Conservation (phyloP, 2,888 invertebrate species). For the Taphrorychus bicolor region DNA sequence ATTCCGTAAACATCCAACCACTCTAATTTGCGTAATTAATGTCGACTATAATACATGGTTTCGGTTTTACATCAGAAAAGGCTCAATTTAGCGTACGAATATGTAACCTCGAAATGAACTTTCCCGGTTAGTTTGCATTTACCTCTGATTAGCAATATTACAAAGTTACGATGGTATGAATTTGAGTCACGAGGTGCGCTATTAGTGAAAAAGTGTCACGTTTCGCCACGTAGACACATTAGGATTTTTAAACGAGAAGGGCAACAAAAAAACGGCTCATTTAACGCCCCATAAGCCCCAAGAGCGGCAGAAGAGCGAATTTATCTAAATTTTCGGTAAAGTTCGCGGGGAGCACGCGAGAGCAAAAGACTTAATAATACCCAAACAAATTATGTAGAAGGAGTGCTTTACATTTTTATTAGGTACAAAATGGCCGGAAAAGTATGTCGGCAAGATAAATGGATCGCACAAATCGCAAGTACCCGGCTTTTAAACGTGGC, state of each 20-base stretch:
- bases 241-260: slow-evolving; percentile 3
- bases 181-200: not conserved
- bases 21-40: slow-evolving; percentile 41
- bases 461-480: slow-evolving; percentile 47
- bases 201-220: slow-evolving; percentile 1
- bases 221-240: not conserved
- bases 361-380: slow-evolving; percentile 53
- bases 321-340: slow-evolving; percentile 43
- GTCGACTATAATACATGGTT: slow-evolving; percentile 31
- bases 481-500: slow-evolving; percentile 50
- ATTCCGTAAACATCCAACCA: slow-evolving; percentile 37
- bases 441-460: slow-evolving; percentile 56
- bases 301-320: slow-evolving; percentile 38
- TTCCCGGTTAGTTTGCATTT: not conserved
- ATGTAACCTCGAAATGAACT: not conserved
- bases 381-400: slow-evolving; percentile 57
- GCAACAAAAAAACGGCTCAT: slow-evolving; percentile 20
- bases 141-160: not conserved
- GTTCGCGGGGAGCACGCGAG: slow-evolving; percentile 36
- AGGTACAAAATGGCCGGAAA: slow-evolving; percentile 52
- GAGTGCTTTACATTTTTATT: slow-evolving; percentile 59
- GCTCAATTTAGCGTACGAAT: slow-evolving; percentile 1
- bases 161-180: not conserved
- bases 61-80: slow-evolving; percentile 26
- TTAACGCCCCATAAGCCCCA: slow-evolving; percentile 37